A percentile compares a stretch with the other conserved stretches of the same genome.
These are phyloP conservation scores for Drosophila nr. medialis DNA, from an alignment of 2,888 invertebrate genomes.

Conservation along the genomic window DNA sequence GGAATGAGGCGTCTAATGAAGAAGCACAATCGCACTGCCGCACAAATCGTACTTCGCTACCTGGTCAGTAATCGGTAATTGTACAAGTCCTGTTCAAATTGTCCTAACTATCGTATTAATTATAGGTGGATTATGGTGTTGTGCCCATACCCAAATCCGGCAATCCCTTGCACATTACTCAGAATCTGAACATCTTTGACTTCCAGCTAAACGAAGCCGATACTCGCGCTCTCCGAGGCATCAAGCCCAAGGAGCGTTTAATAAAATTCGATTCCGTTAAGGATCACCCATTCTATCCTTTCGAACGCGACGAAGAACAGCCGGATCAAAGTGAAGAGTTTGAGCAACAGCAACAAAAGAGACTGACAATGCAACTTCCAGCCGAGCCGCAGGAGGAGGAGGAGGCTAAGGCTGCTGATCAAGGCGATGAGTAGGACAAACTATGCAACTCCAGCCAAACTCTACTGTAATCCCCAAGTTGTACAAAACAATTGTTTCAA, in stretches of 20 bases:
- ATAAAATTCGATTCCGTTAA: conserved; percentile 50
- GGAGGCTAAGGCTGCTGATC: conserved; percentile 3
- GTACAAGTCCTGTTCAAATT: background rate
- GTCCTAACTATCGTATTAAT: background rate
- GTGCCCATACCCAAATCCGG: conserved; percentile 87
- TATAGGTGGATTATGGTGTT: conserved; percentile 79
- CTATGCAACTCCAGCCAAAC: background rate
- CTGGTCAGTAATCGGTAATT: conserved; percentile 84
- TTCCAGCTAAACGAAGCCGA: conserved; percentile 86
- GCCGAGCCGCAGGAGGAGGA: conserved; percentile 13
- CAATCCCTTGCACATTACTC: conserved; percentile 85
- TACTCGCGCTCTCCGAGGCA: conserved; percentile 67
- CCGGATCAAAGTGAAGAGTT: conserved; percentile 7
- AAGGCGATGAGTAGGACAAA: conserved; percentile 19
- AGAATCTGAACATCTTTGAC: conserved; percentile 87
- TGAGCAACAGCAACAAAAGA: conserved; percentile 2
- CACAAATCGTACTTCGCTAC: conserved; percentile 88
- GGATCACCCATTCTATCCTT: conserved; percentile 69
- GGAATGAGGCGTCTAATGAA: conserved; percentile 86
- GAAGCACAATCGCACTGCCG: conserved; percentile 87
- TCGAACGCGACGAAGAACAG: conserved; percentile 55
- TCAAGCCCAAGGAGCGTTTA: conserved; percentile 60
- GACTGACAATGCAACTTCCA: background rate
- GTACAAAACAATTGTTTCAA: conserved; percentile 11
- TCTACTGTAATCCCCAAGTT: conserved; percentile 18